Evolutionary conservation across 2,888 invertebrate species (phyloP), one percentile per base, ranked within the genome.

Genomic region (Strigamia transsilvanica): DNA sequence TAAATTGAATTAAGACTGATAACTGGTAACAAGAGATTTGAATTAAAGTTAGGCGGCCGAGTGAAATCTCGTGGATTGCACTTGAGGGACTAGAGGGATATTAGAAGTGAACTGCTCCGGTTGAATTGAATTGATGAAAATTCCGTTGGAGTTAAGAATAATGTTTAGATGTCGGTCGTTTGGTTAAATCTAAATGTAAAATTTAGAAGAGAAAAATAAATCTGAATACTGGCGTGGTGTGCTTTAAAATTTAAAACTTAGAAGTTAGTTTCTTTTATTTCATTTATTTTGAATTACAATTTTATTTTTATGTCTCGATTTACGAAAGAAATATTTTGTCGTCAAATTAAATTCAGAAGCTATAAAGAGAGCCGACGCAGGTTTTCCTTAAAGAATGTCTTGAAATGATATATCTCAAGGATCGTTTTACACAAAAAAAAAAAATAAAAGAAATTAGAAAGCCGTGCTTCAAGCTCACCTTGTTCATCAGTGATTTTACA

Each of bases 1-100:
- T 61, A 61, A 61, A 61, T 61, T 61, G 61, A 61, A 61, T 61
- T 61, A 61, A 21, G 61, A 61, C 0, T 61, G 61, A 21, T 61
- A 61, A 56, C 56, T 56, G 56, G 51, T 51, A 18, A n/a, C 51
- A 1, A 18, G 61, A 61, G 61, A 18, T 18, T 61, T 61, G 61
- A 61, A 61, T 61, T 61, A 61, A 61, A 61, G 61, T 21, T n/a
- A 61, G 21, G 23, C 13, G 61, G 21, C 61, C 61, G 2, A 61
- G 61, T 1, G 61, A 61, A n/a, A 61, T 61, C 61, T 61, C 23
- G 61, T 61, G 61, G 21, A 61, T 23, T n/a, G 61, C 12, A 18
- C 10, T 61, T 61, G 18, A 18, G 61, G 21, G 18, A 61, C 21
- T 23, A 61, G 61, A 51, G 18, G 15, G 51, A 51, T 51, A 51